Conservation (phyloP, 1,140 invertebrate genomes). For the Zaprionus ornatus region DNA sequence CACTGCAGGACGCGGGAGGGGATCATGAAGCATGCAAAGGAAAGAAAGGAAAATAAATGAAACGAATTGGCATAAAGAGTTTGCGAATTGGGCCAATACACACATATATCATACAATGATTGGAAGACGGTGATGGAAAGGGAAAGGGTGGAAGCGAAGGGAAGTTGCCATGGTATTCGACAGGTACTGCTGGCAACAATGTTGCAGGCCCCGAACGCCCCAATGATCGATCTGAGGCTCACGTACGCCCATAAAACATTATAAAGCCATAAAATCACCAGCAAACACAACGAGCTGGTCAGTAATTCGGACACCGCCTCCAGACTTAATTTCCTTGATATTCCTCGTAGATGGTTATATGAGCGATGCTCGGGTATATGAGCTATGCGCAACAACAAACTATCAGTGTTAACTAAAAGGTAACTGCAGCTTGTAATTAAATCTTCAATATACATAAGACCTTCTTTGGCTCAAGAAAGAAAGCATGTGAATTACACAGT, state of each 20-base stretch:
- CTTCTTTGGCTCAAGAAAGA: too few relatives aligned
- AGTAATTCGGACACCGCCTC: conserved; percentile 48
- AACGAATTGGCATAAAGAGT: background rate
- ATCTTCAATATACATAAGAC: too few relatives aligned
- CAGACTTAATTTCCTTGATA: conserved; percentile 4
- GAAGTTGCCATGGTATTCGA: background rate
- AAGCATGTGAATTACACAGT: too few relatives aligned
- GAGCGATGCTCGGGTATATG: background rate
- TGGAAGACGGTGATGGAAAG: background rate
- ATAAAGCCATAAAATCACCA: conserved; percentile 71
- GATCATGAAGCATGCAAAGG: background rate
- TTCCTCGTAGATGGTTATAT: background rate
- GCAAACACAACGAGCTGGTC: conserved; percentile 53
- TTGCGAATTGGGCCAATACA: background rate
- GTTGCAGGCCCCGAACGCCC: conserved; percentile 25
- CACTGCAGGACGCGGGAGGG: conserved; percentile 68
- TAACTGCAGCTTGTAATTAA: background rate
- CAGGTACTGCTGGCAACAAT: conserved; percentile 46
- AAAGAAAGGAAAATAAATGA: background rate
- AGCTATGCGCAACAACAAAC: background rate
- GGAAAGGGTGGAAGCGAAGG: background rate
- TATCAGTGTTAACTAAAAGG: background rate
- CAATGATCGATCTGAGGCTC: conserved; percentile 40
- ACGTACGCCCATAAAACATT: conserved; percentile 54
- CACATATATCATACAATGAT: conserved; percentile 9